Base-by-base conservation (phyloP, 2,888 invertebrate genomes). In the Athalia rosae region DNA sequence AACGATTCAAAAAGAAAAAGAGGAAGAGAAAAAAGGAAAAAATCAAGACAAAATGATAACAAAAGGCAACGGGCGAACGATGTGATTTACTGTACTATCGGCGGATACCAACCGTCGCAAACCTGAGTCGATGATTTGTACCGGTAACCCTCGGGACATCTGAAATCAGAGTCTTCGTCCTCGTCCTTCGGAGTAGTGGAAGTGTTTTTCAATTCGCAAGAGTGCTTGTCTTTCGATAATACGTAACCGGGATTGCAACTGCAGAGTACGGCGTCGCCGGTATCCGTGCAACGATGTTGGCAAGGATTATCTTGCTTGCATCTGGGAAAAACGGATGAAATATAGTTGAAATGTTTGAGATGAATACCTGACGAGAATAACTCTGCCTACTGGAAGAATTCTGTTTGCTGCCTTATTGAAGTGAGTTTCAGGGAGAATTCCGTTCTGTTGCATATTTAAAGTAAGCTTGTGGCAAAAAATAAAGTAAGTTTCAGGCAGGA, bases 201-300 rank as follows among this genome's bases (percentile, higher is more conserved):
- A 11, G 47, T 9, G 7, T 62, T 9, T 53, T 61, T 78, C 4
- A 79, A 94, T 88, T 91, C 91, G 86, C 96, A 96, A 4, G 94
- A 93, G 79, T 91, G 92, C 71, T 92, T 92, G 86, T 96, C 95
- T 0, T 90, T 82, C 83, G 92, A 92, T 61, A 96, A 91, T 81
- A 92, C 91, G 86, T 93, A 96, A 0, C 96, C 96, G 80, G 93
- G 90, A 76, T 93, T 90, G 85, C 96, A 96, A 0, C 93, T 93
- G 87, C 96, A 96, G 81, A 92, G 92, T 1, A 95, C 92, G 0
- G 93, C 92, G 0, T 92, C 89, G 0, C 94, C 95, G 11, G 94
- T 94, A 84, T 95, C 95, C 3, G 92, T 91, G 85, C 96, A 96
- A 61, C 93, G 92, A 81, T 96, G 95, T 77, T 95, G 93, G 85